These are phyloP conservation scores for Heterotis niloticus DNA, from an alignment of 2,113 vertebrate species.

Conservation along the genomic window DNA sequence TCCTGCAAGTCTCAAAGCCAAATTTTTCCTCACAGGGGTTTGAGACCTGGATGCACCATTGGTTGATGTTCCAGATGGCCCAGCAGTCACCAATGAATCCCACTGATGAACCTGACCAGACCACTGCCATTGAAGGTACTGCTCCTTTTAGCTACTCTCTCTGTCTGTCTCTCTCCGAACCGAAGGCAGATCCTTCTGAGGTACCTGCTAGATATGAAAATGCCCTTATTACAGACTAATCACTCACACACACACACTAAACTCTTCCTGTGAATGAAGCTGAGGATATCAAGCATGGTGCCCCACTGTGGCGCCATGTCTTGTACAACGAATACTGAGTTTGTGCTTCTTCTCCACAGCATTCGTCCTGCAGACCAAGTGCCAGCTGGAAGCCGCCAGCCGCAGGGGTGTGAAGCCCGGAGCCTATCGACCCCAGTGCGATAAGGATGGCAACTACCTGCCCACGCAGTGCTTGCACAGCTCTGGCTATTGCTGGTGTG, in stretches of 20 bases:
- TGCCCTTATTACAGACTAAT: too few relatives aligned
- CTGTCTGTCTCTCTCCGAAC: too few relatives aligned
- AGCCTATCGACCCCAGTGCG: conserved; percentile 72
- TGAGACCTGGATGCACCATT: conserved; percentile 78
- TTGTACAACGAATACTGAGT: not conserved
- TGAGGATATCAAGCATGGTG: not conserved
- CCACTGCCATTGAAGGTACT: conserved; percentile 13
- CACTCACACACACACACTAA: not conserved
- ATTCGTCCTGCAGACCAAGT: conserved; percentile 63
- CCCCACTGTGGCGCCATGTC: not conserved
- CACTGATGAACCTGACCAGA: conserved; percentile 23
- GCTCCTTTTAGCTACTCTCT: not conserved
- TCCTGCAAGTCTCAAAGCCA: not conserved
- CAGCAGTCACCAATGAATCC: conserved; percentile 49
- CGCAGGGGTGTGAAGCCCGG: conserved; percentile 48
- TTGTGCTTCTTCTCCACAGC: conserved; percentile 34
- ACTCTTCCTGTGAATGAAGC: not conserved
- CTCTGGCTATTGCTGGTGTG: conserved; percentile 85
- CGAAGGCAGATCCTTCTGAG: too few relatives aligned
- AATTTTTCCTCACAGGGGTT: conserved; percentile 62
- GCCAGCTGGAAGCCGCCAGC: conserved; percentile 65
- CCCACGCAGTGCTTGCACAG: conserved; percentile 76
- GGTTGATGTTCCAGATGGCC: conserved; percentile 81
- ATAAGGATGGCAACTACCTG: conserved; percentile 74
- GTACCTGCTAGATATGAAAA: too few relatives aligned